Percentiles rank a stretch among this genome's conserved stretches.
phyloP scores from a whole-genome alignment of 2,113 vertebrate species.

The Urocolius indicus region DNA sequence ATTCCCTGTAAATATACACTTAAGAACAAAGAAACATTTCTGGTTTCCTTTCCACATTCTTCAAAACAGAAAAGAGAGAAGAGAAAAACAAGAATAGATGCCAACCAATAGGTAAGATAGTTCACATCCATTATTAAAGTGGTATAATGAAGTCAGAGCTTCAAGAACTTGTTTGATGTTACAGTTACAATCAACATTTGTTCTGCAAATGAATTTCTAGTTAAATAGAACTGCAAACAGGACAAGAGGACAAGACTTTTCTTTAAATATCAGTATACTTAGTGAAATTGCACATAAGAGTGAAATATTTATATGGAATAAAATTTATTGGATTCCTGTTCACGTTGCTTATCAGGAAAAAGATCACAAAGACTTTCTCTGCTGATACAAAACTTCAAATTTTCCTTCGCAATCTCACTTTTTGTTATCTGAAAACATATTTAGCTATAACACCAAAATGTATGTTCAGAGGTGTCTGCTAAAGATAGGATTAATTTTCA shows the following conservation, averaged over 20 bases:
- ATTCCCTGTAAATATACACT: constrained; percentile 7
- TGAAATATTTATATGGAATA: background rate
- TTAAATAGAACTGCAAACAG: background rate
- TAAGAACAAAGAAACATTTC: background rate
- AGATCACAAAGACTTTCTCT: background rate
- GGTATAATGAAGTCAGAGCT: background rate
- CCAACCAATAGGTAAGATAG: background rate
- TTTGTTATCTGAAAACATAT: background rate
- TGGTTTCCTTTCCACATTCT: background rate
- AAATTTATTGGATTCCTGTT: background rate
- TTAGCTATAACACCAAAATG: background rate
- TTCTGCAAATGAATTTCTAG: background rate
- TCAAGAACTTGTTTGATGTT: background rate
- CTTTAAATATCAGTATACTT: background rate
- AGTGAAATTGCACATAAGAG: background rate
- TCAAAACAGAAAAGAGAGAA: background rate
- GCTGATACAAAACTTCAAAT: background rate
- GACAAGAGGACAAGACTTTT: background rate
- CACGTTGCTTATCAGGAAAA: background rate
- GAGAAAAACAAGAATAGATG: background rate
- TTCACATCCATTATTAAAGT: background rate
- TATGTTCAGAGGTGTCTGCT: background rate
- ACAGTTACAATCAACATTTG: background rate
- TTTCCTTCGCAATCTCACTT: background rate
- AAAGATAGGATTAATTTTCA: background rate